Evolutionary conservation across 2,888 invertebrate genomes (phyloP).

Genomic region (Cordylochernes scorpioides): DNA sequence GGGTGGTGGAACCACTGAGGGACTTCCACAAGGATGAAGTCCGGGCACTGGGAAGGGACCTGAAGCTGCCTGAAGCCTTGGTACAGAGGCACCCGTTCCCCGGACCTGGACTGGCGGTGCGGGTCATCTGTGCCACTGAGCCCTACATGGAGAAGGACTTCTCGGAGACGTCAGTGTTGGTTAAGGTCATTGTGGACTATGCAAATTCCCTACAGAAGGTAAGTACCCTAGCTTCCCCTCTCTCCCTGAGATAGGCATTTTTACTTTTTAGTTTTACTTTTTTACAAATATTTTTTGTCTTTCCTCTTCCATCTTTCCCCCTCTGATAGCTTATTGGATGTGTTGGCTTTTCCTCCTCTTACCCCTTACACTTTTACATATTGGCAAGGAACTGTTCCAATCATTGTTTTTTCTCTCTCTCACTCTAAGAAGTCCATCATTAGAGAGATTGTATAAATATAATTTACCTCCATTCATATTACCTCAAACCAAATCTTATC

Average conservation of each 20-base stretch:
- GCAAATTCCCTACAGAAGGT: slow-evolving; percentile 31
- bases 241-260: slow-evolving; percentile 5
- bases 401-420: too few relatives aligned
- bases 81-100: slow-evolving; percentile 94
- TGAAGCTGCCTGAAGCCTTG: slow-evolving; percentile 58
- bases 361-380: too few relatives aligned
- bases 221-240: slow-evolving; percentile 6
- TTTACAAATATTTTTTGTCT: slow-evolving; percentile 3
- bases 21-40: slow-evolving; percentile 99
- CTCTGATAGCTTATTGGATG: too few relatives aligned
- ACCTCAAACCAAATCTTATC: too few relatives aligned
- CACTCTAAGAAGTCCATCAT: too few relatives aligned
- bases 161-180: slow-evolving; percentile 78
- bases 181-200: slow-evolving; percentile 79
- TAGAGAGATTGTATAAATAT: too few relatives aligned
- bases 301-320: slow-evolving; percentile 2
- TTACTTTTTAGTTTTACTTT: background rate
- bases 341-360: too few relatives aligned
- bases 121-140: slow-evolving; percentile 82
- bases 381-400: too few relatives aligned
- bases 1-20: slow-evolving; percentile 86
- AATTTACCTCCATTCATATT: too few relatives aligned
- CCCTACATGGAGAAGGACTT: slow-evolving; percentile 81
- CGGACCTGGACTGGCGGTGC: slow-evolving; percentile 81
- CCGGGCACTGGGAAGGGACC: slow-evolving; percentile 54